phyloP scores from a whole-genome alignment of 2,888 invertebrate species.

The Athrips mouffetella region DNA sequence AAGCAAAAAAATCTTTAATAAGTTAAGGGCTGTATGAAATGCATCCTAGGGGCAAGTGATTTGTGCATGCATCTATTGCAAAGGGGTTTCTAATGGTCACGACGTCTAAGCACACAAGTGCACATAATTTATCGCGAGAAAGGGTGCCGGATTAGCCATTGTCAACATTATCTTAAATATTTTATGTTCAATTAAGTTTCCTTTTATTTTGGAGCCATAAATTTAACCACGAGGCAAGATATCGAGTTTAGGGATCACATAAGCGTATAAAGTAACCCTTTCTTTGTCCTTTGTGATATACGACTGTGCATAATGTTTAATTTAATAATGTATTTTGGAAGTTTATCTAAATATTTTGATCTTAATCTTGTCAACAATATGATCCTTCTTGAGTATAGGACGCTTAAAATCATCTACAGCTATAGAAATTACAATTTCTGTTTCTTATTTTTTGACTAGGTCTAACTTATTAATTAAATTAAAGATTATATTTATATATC shows the following conservation, averaged over 20 bases:
- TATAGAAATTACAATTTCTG: no score
- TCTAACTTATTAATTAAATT: no score
- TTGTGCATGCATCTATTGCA: constrained; percentile 60
- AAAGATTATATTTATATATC: no score
- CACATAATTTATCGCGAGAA: constrained; percentile 68
- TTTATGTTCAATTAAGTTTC: constrained; percentile 59
- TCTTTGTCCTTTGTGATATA: constrained; percentile 35
- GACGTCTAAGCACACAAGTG: constrained; percentile 51
- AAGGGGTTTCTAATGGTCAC: constrained; percentile 60
- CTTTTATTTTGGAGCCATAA: constrained; percentile 56
- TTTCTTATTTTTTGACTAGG: no score
- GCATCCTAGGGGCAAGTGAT: constrained; percentile 42
- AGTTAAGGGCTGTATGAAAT: constrained; percentile 1
- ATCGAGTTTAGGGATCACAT: constrained; percentile 35
- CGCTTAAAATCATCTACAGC: no score
- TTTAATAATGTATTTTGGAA: constrained; percentile 9
- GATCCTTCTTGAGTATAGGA: no score
- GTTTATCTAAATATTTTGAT: not conserved
- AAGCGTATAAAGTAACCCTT: constrained; percentile 32
- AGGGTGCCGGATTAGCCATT: constrained; percentile 64
- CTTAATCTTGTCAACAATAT: not conserved
- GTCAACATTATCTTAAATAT: constrained; percentile 71
- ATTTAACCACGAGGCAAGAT: constrained; percentile 46
- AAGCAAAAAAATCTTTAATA: not conserved
- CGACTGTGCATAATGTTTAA: constrained; percentile 29